phyloP scores from a whole-genome alignment of 2,888 invertebrate species.

The Caenorhabditis angaria region DNA sequence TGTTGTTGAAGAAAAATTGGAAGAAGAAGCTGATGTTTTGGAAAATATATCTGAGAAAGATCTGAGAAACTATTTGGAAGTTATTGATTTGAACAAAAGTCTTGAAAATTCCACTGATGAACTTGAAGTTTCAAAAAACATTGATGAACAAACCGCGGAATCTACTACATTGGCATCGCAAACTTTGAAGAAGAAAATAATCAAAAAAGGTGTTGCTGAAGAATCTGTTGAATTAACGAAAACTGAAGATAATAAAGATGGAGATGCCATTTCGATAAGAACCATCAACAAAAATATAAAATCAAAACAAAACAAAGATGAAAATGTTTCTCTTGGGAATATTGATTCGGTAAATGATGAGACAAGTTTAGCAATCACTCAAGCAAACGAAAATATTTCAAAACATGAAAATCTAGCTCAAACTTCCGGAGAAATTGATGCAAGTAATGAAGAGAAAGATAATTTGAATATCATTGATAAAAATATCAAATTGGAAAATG shows the following conservation, averaged over 20 bases:
- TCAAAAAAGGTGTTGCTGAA: conserved; percentile 18
- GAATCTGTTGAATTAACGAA: conserved; percentile 5
- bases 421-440: neutral
- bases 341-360: neutral
- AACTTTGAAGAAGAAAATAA: conserved; percentile 23
- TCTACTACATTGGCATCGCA: conserved; percentile 13
- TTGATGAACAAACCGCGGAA: conserved; percentile 2
- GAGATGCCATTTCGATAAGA: conserved; percentile 6
- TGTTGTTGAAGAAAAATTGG: conserved; percentile 33
- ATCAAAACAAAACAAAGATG: neutral
- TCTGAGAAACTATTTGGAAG: conserved; percentile 7
- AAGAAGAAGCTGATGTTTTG: conserved; percentile 13
- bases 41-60: conserved; percentile 15
- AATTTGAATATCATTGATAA: conserved; percentile 21
- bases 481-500: conserved; percentile 7
- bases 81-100: conserved; percentile 18
- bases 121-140: conserved; percentile 7
- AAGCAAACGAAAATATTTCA: conserved; percentile 17
- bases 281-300: conserved; percentile 12
- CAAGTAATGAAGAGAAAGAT: conserved; percentile 23
- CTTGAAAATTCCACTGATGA: conserved; percentile 13
- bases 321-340: neutral
- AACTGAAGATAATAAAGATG: conserved; percentile 3
- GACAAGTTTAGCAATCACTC: neutral
- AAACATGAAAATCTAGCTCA: conserved; percentile 10